Percentiles rank a stretch among this genome's conserved stretches.
Evolutionary conservation across 1,140 invertebrate genomes (phyloP).

Genomic region (Trichoplusia ni): DNA sequence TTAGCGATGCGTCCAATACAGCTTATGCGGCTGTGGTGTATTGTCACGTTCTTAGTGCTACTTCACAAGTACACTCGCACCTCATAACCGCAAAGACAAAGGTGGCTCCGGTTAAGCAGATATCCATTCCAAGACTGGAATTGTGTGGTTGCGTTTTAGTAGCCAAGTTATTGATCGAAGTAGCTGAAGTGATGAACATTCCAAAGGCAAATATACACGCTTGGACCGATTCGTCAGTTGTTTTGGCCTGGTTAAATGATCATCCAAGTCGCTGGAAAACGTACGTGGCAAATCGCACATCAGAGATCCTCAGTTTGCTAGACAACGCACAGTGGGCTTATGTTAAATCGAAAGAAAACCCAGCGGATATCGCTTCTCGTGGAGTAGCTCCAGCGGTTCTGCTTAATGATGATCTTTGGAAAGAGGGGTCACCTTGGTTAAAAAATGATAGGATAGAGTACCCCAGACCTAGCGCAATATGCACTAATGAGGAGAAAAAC

Average conservation of each 20-base stretch:
- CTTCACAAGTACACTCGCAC: background rate
- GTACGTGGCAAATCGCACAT: constrained; percentile 8
- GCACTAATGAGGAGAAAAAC: background rate
- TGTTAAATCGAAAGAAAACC: constrained; percentile 14
- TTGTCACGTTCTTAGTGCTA: background rate
- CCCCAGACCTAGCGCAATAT: background rate
- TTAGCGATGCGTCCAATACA: constrained; percentile 34
- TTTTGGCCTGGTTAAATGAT: constrained; percentile 13
- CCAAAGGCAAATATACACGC: background rate
- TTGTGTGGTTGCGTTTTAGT: constrained; percentile 43
- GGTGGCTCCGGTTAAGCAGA: constrained; percentile 47
- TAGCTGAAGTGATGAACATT: constrained; percentile 2
- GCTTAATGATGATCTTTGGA: background rate
- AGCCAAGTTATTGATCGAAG: constrained; percentile 15
- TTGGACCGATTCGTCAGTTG: constrained; percentile 18
- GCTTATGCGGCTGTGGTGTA: constrained; percentile 37
- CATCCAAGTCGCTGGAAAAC: constrained; percentile 23
- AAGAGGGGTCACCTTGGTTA: constrained; percentile 5
- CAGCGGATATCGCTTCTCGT: constrained; percentile 15
- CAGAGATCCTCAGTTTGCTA: constrained; percentile 1
- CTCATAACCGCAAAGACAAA: constrained; percentile 46
- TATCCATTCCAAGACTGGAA: constrained; percentile 38
- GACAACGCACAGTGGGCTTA: constrained; percentile 3
- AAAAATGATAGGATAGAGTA: background rate
- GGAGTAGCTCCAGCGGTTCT: background rate